These are phyloP conservation scores for Myotis daubentonii DNA, from an alignment of 2,797 vertebrate species.

Conservation along the genomic window DNA sequence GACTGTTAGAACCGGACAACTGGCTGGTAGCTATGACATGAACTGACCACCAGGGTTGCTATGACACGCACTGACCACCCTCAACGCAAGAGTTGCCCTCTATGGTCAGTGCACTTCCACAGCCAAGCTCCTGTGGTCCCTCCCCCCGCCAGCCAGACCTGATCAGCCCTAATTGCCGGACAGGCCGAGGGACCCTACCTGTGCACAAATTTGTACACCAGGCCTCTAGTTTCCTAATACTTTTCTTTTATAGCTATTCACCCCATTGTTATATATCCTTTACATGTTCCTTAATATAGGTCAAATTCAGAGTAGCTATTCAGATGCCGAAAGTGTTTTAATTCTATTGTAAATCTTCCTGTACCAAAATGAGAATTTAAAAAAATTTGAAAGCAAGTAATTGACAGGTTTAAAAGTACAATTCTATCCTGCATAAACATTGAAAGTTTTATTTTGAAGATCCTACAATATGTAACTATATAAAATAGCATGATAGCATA, in stretches of 20 bases:
- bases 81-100: no score
- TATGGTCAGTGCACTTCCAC: no score
- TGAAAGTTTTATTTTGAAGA: conserved; percentile 33
- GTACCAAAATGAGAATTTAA: not conserved
- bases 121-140: no score
- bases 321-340: not conserved
- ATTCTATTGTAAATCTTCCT: conserved; percentile 48
- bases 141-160: accelerated
- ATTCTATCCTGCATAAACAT: not conserved
- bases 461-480: not conserved
- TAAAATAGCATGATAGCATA: conserved; percentile 33
- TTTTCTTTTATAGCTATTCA: conserved; percentile 8
- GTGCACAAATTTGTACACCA: no score
- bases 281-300: conserved; percentile 17
- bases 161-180: no score
- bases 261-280: conserved; percentile 2
- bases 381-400: conserved; percentile 48
- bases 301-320: conserved; percentile 50
- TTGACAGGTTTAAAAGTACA: not conserved
- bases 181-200: no score
- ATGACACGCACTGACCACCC: no score
- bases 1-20: no score
- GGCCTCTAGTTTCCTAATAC: not conserved
- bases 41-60: no score
- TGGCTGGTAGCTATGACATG: no score